phyloP scores from a whole-genome alignment of 2,113 vertebrate genomes.

The Perca flavescens region DNA sequence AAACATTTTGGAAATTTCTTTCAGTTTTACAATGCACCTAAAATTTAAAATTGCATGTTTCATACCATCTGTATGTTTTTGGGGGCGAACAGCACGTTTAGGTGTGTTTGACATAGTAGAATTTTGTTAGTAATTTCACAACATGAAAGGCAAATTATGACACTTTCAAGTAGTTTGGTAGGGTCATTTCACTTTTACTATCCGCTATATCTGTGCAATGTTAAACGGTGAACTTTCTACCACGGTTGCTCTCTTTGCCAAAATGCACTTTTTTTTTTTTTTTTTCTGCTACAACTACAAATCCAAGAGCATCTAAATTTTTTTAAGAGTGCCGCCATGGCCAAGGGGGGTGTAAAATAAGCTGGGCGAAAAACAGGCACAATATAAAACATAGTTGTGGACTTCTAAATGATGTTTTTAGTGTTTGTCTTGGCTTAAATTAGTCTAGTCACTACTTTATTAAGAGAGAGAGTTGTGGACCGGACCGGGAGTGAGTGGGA shows the following conservation, averaged over 20 bases:
- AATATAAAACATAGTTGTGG: constrained; percentile 66
- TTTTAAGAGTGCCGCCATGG: constrained; percentile 25
- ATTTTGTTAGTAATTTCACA: not conserved
- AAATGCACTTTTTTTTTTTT: not conserved
- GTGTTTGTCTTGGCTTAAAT: constrained; percentile 71
- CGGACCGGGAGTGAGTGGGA: constrained; percentile 55
- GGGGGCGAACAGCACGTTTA: not conserved
- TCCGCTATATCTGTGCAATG: not conserved
- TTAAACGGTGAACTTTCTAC: not conserved
- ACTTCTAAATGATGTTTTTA: constrained; percentile 73
- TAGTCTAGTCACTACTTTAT: constrained; percentile 65
- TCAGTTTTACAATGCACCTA: not conserved
- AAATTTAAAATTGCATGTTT: not conserved
- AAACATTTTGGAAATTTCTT: not conserved
- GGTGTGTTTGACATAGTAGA: not conserved
- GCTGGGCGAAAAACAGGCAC: constrained; percentile 37
- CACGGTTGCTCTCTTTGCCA: not conserved
- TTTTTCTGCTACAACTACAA: constrained; percentile 13
- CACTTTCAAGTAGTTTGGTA: not conserved
- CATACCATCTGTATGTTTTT: not conserved
- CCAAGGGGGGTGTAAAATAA: constrained; percentile 59
- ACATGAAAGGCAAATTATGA: not conserved
- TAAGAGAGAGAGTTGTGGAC: constrained; percentile 55
- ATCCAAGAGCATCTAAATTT: not conserved
- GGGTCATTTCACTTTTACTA: not conserved